phyloP scores from a whole-genome alignment of 1,140 invertebrate species.

The Drosophila arawakana region DNA sequence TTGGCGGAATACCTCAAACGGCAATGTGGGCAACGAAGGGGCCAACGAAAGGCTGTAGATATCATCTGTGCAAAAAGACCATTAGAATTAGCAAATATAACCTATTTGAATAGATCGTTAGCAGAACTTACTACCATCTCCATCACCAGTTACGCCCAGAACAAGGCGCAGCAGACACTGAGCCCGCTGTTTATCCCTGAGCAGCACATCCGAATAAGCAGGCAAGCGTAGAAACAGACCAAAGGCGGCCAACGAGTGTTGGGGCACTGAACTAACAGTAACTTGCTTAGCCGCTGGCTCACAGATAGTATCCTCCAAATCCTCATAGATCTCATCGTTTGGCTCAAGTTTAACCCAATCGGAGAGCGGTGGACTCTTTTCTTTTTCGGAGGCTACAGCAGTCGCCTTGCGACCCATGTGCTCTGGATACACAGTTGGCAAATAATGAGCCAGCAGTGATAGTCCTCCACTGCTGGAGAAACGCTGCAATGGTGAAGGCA shows the following conservation, averaged over 20 bases:
- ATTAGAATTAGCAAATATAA: not conserved
- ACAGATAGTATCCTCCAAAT: conserved; percentile 85
- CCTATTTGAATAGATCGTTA: not conserved
- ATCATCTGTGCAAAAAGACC: conserved; percentile 85
- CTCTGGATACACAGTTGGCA: conserved; percentile 94
- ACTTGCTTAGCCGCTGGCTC: conserved; percentile 74
- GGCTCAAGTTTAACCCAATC: conserved; percentile 93
- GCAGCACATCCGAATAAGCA: conserved; percentile 94
- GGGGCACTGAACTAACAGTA: conserved; percentile 88
- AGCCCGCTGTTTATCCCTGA: conserved; percentile 93
- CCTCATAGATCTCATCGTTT: conserved; percentile 90
- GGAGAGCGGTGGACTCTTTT: conserved; percentile 86
- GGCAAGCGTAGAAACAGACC: conserved; percentile 94
- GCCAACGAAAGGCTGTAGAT: conserved; percentile 91
- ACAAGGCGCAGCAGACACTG: conserved; percentile 93
- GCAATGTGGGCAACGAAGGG: conserved; percentile 91
- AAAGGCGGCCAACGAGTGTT: conserved; percentile 95
- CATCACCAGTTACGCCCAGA: conserved; percentile 95
- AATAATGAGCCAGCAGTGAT: conserved; percentile 92
- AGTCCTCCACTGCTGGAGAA: conserved; percentile 95
- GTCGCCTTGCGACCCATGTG: conserved; percentile 77
- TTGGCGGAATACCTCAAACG: conserved; percentile 93
- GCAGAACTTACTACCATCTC: conserved; percentile 90
- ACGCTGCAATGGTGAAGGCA: conserved; percentile 88
- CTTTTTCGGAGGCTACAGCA: conserved; percentile 84